Conservation (phyloP, 2,888 invertebrate species). For the Alentia gelatinosa region DNA sequence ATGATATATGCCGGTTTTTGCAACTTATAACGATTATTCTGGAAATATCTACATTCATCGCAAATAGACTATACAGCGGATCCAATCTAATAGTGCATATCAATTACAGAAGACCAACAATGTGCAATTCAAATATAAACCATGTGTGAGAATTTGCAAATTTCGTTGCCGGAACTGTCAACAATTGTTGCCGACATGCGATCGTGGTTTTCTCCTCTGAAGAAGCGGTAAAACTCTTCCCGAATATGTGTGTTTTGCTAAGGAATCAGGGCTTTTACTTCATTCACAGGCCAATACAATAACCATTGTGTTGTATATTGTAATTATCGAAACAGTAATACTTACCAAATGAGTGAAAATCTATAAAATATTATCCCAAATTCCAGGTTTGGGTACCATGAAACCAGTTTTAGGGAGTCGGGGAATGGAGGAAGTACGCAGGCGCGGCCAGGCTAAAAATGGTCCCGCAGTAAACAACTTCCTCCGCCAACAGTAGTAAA, state of each 20-base stretch:
- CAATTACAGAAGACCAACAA: too few species aligned
- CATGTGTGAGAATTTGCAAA: not conserved
- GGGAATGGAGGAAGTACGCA: conserved; percentile 43
- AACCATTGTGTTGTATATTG: not conserved
- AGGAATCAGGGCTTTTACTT: not conserved
- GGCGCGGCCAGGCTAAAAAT: not conserved
- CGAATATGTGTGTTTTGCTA: not conserved
- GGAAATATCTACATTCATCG: too few species aligned
- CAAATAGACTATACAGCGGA: too few species aligned
- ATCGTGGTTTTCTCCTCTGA: not conserved
- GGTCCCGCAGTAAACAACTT: too few species aligned
- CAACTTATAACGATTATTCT: too few species aligned
- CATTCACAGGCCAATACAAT: not conserved
- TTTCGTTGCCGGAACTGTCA: conserved; percentile 19
- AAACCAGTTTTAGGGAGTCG: conserved; percentile 34
- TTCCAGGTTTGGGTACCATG: not conserved
- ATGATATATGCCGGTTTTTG: too few species aligned
- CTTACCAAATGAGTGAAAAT: conserved; percentile 27
- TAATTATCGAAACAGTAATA: not conserved
- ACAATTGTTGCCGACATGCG: conserved; percentile 34
- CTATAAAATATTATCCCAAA: conserved; percentile 29
- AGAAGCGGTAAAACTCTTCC: not conserved
- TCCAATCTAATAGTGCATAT: too few species aligned
- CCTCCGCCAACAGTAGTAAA: too few species aligned
- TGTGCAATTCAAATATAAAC: too few species aligned